phyloP scores from a whole-genome alignment of 1,140 invertebrate genomes.

The Monochamus saltuarius region DNA sequence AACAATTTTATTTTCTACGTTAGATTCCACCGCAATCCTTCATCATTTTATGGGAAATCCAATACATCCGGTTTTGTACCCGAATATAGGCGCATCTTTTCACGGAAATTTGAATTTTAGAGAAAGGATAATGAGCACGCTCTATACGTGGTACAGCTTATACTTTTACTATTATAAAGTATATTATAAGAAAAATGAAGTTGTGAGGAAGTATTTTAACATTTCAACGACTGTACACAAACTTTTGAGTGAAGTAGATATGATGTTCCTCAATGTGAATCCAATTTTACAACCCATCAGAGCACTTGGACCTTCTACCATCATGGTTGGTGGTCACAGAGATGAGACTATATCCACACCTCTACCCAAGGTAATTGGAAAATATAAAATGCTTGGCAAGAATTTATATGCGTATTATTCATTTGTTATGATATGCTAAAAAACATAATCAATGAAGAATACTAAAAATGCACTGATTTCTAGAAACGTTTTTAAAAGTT shows the following conservation, averaged over 20 bases:
- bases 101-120: conserved; percentile 13
- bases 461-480: too few species aligned
- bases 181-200: too few species aligned
- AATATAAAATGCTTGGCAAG: not conserved
- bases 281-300: conserved; percentile 48
- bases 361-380: too few species aligned
- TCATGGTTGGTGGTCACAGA: conserved; percentile 46
- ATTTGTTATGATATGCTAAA: too few species aligned
- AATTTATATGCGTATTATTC: too few species aligned
- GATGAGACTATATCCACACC: too few species aligned
- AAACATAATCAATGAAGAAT: too few species aligned
- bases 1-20: conserved; percentile 49
- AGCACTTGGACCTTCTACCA: conserved; percentile 52
- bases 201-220: too few species aligned
- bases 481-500: too few species aligned
- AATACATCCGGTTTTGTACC: conserved; percentile 6
- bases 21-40: conserved; percentile 32
- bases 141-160: conserved; percentile 5
- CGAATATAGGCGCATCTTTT: conserved; percentile 3
- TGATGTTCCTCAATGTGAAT: conserved; percentile 12
- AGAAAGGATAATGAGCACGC: conserved; percentile 19
- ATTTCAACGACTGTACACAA: conserved; percentile 15
- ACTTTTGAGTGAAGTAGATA: conserved; percentile 55
- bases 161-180: not conserved
- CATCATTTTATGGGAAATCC: conserved; percentile 28